phyloP scores from a whole-genome alignment of 1,140 invertebrate genomes.

The Limonius californicus region DNA sequence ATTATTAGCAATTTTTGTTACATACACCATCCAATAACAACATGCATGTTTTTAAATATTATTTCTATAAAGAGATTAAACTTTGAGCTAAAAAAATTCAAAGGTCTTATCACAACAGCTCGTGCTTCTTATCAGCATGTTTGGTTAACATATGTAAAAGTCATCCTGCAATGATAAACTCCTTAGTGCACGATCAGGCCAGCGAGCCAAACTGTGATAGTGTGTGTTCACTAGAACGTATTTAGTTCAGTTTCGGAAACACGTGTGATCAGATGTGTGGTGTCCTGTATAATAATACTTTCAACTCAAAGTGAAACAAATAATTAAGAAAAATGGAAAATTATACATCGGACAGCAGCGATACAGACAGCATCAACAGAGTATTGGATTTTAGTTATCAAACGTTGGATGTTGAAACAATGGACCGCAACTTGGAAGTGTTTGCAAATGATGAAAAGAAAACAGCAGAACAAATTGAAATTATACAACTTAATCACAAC shows the following conservation, averaged over 20 bases:
- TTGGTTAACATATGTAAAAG: background rate
- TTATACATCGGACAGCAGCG: conserved; percentile 77
- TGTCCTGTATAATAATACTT: no score
- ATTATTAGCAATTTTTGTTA: no score
- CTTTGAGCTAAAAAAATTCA: background rate
- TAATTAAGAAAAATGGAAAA: conserved; percentile 37
- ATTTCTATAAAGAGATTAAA: background rate
- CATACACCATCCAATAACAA: no score
- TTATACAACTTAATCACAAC: conserved; percentile 69
- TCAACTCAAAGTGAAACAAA: no score
- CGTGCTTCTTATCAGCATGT: background rate
- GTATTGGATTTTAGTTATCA: conserved; percentile 68
- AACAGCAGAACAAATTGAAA: conserved; percentile 60
- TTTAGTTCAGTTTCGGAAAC: background rate
- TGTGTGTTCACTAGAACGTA: background rate
- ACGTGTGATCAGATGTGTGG: background rate
- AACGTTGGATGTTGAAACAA: conserved; percentile 55
- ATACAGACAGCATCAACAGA: conserved; percentile 59
- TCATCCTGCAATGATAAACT: background rate
- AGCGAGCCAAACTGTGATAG: background rate
- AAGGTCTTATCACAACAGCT: background rate
- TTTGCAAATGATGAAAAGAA: conserved; percentile 54
- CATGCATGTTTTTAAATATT: no score
- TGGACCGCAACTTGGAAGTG: conserved; percentile 56
- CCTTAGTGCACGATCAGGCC: background rate